These are phyloP conservation scores for Streptopelia turtur DNA, from an alignment of 2,797 vertebrate genomes.

Conservation along the genomic window DNA sequence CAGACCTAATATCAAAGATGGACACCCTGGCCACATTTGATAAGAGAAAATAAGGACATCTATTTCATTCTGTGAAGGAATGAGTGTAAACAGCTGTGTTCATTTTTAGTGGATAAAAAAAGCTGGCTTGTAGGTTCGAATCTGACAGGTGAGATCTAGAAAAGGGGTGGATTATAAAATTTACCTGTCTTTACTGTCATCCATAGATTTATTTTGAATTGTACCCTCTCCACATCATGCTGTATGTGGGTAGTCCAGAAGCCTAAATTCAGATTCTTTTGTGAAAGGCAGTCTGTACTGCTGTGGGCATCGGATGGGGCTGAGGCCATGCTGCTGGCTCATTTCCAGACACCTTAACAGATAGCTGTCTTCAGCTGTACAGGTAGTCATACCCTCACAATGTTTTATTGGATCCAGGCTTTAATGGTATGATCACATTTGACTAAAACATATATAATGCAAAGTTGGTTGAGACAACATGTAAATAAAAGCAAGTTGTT, in stretches of 20 bases:
- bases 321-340: not conserved
- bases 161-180: not conserved
- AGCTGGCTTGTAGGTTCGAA: not conserved
- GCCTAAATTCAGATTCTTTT: not conserved
- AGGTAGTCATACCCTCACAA: not conserved
- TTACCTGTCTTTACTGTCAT: not conserved
- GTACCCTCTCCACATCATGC: not conserved
- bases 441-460: not conserved
- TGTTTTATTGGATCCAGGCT: not conserved
- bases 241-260: not conserved
- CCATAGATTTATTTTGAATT: not conserved
- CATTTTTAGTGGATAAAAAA: not conserved
- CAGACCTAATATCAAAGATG: not conserved
- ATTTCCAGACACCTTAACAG: not conserved
- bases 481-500: not conserved
- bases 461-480: not conserved
- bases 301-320: fast-evolving
- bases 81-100: not conserved
- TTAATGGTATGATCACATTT: not conserved
- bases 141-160: not conserved
- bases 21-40: not conserved
- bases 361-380: not conserved
- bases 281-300: not conserved
- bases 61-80: not conserved
- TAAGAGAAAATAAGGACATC: not conserved